These are phyloP conservation scores for Calliopum simillimum DNA, from an alignment of 2,888 invertebrate species.

Conservation along the genomic window DNA sequence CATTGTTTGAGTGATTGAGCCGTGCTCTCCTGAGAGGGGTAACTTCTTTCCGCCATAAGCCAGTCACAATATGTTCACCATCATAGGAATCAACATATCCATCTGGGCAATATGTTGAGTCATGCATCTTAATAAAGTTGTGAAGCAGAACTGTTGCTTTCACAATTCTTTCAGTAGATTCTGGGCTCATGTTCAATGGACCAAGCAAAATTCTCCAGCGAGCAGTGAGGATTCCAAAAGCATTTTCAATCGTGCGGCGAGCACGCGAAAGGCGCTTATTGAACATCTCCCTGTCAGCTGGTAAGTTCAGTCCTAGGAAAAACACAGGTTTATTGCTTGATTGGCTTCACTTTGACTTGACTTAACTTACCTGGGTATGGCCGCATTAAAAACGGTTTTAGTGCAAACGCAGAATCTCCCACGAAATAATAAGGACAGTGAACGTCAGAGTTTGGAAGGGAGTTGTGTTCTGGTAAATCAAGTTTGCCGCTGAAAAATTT, in stretches of 20 bases:
- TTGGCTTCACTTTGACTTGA: background rate
- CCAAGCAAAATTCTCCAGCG: constrained; percentile 21
- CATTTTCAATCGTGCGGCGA: constrained; percentile 24
- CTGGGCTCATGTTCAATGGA: constrained; percentile 10
- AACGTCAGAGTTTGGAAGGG: constrained; percentile 15
- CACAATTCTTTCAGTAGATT: constrained; percentile 17
- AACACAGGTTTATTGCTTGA: background rate
- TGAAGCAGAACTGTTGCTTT: constrained; percentile 11
- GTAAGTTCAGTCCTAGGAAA: background rate
- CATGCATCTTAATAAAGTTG: constrained; percentile 17
- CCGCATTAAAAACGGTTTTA: constrained; percentile 24
- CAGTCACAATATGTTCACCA: background rate
- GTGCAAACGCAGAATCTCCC: constrained; percentile 32
- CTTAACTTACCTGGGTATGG: constrained; percentile 23
- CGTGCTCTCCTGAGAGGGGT: background rate
- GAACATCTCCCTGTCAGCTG: background rate
- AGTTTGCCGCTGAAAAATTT: background rate
- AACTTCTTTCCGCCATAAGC: background rate
- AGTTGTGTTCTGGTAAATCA: constrained; percentile 9
- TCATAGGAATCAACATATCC: background rate
- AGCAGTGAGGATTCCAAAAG: constrained; percentile 21
- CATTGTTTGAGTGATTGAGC: background rate
- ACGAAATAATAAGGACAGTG: constrained; percentile 34
- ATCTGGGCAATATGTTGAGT: background rate
- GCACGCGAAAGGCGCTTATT: constrained; percentile 19